Base-by-base conservation (phyloP, 1,140 invertebrate species). In the Aphelinus certus region DNA sequence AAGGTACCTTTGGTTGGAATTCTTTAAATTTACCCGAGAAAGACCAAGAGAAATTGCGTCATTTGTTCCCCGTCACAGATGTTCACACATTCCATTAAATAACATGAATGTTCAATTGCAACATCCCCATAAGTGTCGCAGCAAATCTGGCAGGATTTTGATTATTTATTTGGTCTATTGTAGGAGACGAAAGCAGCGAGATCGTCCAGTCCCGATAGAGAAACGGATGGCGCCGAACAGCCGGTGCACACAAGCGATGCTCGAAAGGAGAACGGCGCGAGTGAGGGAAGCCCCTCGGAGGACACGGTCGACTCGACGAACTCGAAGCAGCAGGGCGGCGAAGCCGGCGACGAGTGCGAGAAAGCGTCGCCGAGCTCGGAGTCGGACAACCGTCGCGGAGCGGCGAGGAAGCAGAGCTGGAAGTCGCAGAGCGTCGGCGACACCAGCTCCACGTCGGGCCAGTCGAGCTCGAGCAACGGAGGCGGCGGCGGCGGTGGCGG, bases 371-470 rank as follows among this genome's bases (percentile, higher is more conserved):
- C 76, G 6, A 73, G 79, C 43, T 62, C 67, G 51, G 83, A 85
- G 10, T 68, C 68, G 45, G 81, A 75, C 2, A 43, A 43, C 3
- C 84, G 83, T 60, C 83, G 86, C 10, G 81, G 79, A 3, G 75
- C 78, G 2, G 72, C 77, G 1, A 80, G 81, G 9, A 87, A 86
- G 53, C 83, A 88, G 45, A 86, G 89, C 66, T 88, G 88, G 85
- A 89, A 90, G 75, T 89, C 88, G 4, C 86, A 87, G 49, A 89
- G 86, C 69, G 73, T 89, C 9, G 85, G 86, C 0, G 88, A 89
- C 6, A 79, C 71, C 26, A 79, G 43, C 48, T 6, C 71, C 2
- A 9, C 47, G 1, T 26, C 42, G 1, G 48, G n/a, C 0, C 63
- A 66, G 43, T 55, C 72, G 10, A 74, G 48, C 26, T 47, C 57